A percentile compares a stretch with the other conserved stretches of the same genome.
Conservation (phyloP, 2,888 invertebrate species). For the Synergus japonicus region DNA sequence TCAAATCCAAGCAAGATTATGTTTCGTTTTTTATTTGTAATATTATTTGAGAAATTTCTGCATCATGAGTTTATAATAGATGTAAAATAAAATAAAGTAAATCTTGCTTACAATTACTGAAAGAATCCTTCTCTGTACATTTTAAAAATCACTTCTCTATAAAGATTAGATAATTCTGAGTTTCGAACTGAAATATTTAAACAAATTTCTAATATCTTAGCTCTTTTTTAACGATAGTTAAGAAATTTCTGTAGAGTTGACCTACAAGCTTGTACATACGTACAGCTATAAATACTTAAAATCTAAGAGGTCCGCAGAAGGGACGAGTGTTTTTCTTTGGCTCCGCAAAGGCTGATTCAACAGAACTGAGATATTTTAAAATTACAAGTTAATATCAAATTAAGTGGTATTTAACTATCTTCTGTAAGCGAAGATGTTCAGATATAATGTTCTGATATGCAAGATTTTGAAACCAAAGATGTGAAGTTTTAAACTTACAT, state of each 20-base stretch:
- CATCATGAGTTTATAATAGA: neutral
- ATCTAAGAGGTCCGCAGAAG: slow-evolving; percentile 50
- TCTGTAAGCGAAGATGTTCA: neutral
- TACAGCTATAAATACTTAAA: slow-evolving; percentile 58
- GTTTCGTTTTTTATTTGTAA: neutral
- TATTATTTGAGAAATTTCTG: neutral
- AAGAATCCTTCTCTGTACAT: slow-evolving; percentile 6
- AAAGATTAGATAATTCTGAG: neutral
- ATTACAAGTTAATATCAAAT: neutral
- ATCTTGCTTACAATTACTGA: slow-evolving; percentile 18
- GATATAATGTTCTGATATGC: neutral
- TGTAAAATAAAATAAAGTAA: neutral
- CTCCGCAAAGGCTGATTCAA: slow-evolving; percentile 57
- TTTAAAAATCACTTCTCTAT: slow-evolving; percentile 10
- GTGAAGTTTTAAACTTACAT: neutral
- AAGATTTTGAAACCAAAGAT: neutral
- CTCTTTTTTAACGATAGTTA: neutral
- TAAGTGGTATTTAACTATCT: neutral
- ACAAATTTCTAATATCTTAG: slow-evolving; percentile 18
- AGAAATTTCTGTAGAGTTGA: slow-evolving; percentile 9
- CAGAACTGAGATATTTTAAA: slow-evolving; percentile 41
- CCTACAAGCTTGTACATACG: slow-evolving; percentile 55
- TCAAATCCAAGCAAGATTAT: neutral
- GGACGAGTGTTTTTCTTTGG: slow-evolving; percentile 63
- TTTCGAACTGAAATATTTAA: neutral